Base-by-base conservation (phyloP, 2,888 invertebrate species). In the Nowickia ferox region DNA sequence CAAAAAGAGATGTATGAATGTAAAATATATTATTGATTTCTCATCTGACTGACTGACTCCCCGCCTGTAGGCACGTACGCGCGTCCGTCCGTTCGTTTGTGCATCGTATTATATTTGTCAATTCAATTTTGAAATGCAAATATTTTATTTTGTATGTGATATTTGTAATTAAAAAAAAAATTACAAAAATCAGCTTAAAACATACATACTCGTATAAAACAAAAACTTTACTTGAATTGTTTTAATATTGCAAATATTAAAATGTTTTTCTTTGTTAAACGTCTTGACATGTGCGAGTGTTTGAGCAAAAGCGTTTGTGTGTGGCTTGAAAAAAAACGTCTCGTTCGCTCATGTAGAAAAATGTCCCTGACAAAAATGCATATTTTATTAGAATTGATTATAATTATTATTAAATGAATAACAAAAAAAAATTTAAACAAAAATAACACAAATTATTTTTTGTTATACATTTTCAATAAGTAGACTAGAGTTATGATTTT, bases 291-390 rank as follows among this genome's bases (percentile, higher is more conserved):
- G 22, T 44, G 59, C 11, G 19, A 42, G 22, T n/a, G 11, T 59
- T 30, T 6, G 30, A 30, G 30, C 30, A 42, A 42, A n/a, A 53
- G 57, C 55, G 38, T 72, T 17, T 63, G 2, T 63, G 44, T 53
- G 38, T 48, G 46, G 17, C 15, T 40, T 48, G 9, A 1, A 15
- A 42, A 51, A 22, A n/a, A 51, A 13, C 44, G 15, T 69, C 17
- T 30, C 66, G 38, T 53, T 40, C 40, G 69, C 53, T 61, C 68
- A 78, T 75, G 82, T 82, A 65, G 57, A 75, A 82, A 78, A 85
- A 75, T 75, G 83, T 76, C 86, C 83, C 83, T 86, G 86, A 83
- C 78, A 76, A 86, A 86, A 86, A 86, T 83, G 83, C 86, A 86
- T 86, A 80, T 86, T 83, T 80, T 76, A 83, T 86, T 83, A 76